A percentile compares a stretch with the other conserved stretches of the same genome.
Conservation (phyloP, 2,888 invertebrate species). For the Anthophora plumipes region DNA sequence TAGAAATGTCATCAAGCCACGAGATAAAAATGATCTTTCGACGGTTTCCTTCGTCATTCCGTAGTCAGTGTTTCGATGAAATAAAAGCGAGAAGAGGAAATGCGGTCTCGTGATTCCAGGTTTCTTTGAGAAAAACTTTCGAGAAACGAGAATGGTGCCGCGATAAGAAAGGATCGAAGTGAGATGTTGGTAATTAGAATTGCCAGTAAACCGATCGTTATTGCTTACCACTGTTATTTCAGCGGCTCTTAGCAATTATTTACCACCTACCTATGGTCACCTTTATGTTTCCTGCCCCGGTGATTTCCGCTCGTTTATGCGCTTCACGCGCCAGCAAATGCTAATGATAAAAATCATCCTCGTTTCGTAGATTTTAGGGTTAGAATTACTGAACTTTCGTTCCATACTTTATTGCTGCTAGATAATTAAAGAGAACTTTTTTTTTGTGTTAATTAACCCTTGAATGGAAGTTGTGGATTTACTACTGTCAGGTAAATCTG, state of each 20-base stretch:
- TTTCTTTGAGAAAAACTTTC: background rate
- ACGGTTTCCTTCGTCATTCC: constrained; percentile 15
- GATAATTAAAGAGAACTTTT: too few relatives aligned
- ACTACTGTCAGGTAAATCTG: too few relatives aligned
- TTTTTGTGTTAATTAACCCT: too few relatives aligned
- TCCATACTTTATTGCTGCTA: too few relatives aligned
- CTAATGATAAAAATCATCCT: background rate
- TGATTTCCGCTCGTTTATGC: constrained; percentile 16
- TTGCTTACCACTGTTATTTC: constrained; percentile 33
- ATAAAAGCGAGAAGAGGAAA: background rate
- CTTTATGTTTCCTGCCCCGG: constrained; percentile 17
- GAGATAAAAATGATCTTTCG: constrained; percentile 14
- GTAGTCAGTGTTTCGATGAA: background rate
- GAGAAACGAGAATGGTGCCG: background rate
- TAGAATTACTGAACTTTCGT: too few relatives aligned
- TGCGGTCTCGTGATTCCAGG: background rate
- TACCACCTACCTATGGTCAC: background rate
- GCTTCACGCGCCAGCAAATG: background rate
- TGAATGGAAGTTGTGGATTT: too few relatives aligned
- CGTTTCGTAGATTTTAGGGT: background rate
- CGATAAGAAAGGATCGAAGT: background rate
- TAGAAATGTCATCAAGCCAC: background rate
- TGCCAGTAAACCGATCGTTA: constrained; percentile 26
- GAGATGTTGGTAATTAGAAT: constrained; percentile 24
- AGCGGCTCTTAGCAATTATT: constrained; percentile 28